Conservation (phyloP, 2,888 invertebrate species). For the Carcina quercana region DNA sequence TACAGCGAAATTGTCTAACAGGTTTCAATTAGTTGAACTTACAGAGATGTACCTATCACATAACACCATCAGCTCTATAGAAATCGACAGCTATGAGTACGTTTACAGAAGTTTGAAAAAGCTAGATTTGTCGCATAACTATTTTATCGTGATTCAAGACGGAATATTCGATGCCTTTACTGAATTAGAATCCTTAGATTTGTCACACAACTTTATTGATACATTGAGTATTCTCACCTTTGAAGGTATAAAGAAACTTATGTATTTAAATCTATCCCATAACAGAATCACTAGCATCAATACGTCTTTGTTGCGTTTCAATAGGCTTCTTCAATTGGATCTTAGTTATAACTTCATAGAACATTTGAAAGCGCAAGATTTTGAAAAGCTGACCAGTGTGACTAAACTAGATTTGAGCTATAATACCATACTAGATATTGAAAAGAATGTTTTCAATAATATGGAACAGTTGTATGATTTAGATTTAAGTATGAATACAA, state of each 20-base stretch:
- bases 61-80: slow-evolving; percentile 33
- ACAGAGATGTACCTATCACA: slow-evolving; percentile 38
- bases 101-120: slow-evolving; percentile 24
- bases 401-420: slow-evolving; percentile 30
- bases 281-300: slow-evolving; percentile 38
- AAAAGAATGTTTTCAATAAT: slow-evolving; percentile 25
- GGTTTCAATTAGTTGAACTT: slow-evolving; percentile 20
- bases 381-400: slow-evolving; percentile 29
- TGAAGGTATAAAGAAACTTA: slow-evolving; percentile 38
- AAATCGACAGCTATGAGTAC: slow-evolving; percentile 11
- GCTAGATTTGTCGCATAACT: slow-evolving; percentile 41
- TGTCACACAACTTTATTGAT: slow-evolving; percentile 41
- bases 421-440: slow-evolving; percentile 31
- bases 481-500: slow-evolving; percentile 33
- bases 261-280: slow-evolving; percentile 32
- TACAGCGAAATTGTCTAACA: slow-evolving; percentile 30
- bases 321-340: slow-evolving; percentile 29
- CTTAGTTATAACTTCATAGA: slow-evolving; percentile 35
- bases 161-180: slow-evolving; percentile 30
- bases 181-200: slow-evolving; percentile 32
- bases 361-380: slow-evolving; percentile 27
- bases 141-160: slow-evolving; percentile 30
- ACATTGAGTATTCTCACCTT: slow-evolving; percentile 30
- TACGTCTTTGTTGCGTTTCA: slow-evolving; percentile 38
- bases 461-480: slow-evolving; percentile 25